A percentile compares a stretch with the other conserved stretches of the same genome.
phyloP scores from a whole-genome alignment of 2,113 vertebrate genomes.

The Forbesichthys agassizii region DNA sequence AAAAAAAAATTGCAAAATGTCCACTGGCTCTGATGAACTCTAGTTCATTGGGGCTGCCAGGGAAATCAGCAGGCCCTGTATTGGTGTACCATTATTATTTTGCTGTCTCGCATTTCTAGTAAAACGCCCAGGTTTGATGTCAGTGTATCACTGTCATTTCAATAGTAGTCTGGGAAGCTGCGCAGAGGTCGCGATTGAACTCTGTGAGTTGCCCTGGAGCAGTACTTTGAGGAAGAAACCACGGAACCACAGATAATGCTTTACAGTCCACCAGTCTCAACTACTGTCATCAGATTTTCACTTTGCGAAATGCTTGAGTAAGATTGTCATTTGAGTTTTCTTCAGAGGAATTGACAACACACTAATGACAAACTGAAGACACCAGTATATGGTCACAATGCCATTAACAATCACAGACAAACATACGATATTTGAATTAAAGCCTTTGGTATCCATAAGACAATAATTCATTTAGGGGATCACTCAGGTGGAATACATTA shows the following conservation, averaged over 20 bases:
- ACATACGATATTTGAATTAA: background rate
- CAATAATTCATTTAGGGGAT: background rate
- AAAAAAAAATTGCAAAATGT: constrained; percentile 36
- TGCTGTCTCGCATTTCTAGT: constrained; percentile 40
- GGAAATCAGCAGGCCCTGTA: constrained; percentile 49
- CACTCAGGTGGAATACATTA: background rate
- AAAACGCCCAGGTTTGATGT: constrained; percentile 63
- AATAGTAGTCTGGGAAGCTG: constrained; percentile 29
- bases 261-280: constrained; percentile 74
- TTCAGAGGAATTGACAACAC: constrained; percentile 45
- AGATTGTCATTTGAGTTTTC: constrained; percentile 49
- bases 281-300: constrained; percentile 74
- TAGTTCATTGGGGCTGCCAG: constrained; percentile 35
- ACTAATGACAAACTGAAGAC: constrained; percentile 36
- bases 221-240: constrained; percentile 76
- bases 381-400: constrained; percentile 14
- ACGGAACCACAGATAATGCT: constrained; percentile 77
- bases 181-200: constrained; percentile 57
- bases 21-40: constrained; percentile 44
- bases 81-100: constrained; percentile 63
- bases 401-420: constrained; percentile 1
- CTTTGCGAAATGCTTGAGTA: constrained; percentile 59
- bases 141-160: constrained; percentile 68
- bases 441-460: background rate
- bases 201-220: constrained; percentile 69